Evolutionary conservation across 2,113 vertebrate species (phyloP).

Genomic region (Miniopterus natalensis): DNA sequence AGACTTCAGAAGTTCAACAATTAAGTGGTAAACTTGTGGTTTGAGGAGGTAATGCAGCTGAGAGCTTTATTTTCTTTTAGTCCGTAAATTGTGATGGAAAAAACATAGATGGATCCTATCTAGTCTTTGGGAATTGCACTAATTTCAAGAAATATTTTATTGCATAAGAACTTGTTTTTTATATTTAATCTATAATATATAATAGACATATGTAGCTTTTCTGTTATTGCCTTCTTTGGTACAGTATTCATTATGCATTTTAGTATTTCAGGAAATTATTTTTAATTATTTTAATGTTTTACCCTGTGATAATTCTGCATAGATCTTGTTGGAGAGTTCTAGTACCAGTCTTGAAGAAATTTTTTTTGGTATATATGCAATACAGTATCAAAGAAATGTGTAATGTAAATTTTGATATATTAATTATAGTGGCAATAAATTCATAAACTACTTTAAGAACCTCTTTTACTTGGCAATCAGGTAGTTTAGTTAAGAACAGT

Average conservation of each 20-base stretch:
- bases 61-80: not conserved
- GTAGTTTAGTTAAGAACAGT: not conserved
- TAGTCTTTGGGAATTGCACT: not conserved
- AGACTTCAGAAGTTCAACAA: not conserved
- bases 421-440: not conserved
- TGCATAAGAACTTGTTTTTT: not conserved
- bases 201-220: not conserved
- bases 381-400: constrained; percentile 19
- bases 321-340: not conserved
- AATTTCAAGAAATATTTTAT: not conserved
- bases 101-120: not conserved
- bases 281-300: not conserved
- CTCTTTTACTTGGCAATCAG: not conserved
- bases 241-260: not conserved
- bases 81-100: not conserved
- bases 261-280: not conserved
- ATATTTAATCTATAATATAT: not conserved
- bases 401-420: not conserved
- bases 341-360: not conserved
- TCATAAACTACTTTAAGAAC: constrained; percentile 6
- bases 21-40: not conserved
- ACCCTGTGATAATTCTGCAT: not conserved
- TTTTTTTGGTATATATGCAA: not conserved
- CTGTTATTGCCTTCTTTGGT: not conserved
- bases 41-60: not conserved